phyloP scores from a whole-genome alignment of 2,113 vertebrate species.

The Nestor notabilis region DNA sequence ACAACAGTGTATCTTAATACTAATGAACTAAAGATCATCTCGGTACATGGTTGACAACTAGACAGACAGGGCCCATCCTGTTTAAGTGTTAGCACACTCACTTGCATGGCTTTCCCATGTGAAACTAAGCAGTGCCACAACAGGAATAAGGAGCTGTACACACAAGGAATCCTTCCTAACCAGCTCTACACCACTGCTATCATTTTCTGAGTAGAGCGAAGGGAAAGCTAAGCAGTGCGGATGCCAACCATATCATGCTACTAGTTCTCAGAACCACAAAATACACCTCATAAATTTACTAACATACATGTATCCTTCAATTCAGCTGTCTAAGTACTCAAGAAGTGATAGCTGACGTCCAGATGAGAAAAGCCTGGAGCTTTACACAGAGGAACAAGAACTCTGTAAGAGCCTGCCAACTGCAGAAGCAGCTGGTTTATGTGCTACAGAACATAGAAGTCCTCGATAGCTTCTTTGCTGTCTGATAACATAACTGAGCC shows the following conservation, averaged over 20 bases:
- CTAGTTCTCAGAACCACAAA: background rate
- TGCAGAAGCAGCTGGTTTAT: background rate
- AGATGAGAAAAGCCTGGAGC: background rate
- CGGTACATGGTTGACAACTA: background rate
- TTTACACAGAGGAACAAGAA: conserved; percentile 3
- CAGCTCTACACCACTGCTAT: background rate
- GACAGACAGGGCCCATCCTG: background rate
- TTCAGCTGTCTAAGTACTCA: background rate
- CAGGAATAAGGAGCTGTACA: background rate
- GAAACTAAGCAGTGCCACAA: background rate
- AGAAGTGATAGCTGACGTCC: background rate
- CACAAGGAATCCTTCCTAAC: background rate
- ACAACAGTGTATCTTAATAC: background rate
- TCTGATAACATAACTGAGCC: background rate
- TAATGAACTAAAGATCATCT: background rate
- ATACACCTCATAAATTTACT: background rate
- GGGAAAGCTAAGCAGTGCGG: background rate
- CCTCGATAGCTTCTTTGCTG: background rate
- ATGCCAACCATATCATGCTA: background rate
- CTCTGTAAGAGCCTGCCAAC: background rate
- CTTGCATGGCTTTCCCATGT: background rate
- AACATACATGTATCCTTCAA: background rate
- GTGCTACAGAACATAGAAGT: background rate
- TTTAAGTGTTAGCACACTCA: background rate
- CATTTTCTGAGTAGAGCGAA: background rate